These are phyloP conservation scores for Leuctra nigra DNA, from an alignment of 2,888 invertebrate species.

Conservation along the genomic window DNA sequence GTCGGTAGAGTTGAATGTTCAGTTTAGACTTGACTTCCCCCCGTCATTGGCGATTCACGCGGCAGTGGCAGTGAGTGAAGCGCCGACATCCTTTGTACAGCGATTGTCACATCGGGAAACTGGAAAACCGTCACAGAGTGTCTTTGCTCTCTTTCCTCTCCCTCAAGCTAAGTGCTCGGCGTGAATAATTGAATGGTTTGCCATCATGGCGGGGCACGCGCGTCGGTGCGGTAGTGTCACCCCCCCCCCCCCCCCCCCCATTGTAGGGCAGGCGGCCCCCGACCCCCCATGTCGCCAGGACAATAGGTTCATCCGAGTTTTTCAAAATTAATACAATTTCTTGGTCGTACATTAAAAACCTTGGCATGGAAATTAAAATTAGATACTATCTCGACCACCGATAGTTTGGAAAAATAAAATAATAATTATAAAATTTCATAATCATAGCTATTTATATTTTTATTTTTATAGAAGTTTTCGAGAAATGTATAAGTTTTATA, in stretches of 20 bases:
- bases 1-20: too few relatives aligned
- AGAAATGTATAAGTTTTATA: too few relatives aligned
- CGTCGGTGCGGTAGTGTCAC: not conserved
- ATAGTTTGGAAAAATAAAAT: too few relatives aligned
- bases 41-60: not conserved
- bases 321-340: too few relatives aligned
- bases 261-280: not conserved
- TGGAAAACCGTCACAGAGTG: constrained; percentile 1
- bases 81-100: constrained; percentile 2
- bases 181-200: constrained; percentile 10
- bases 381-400: too few relatives aligned
- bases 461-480: too few relatives aligned
- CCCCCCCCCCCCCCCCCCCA: not conserved
- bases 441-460: too few relatives aligned
- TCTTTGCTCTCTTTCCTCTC: constrained; percentile 4
- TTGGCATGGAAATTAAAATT: too few relatives aligned
- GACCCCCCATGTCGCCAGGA: not conserved
- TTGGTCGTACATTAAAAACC: too few relatives aligned
- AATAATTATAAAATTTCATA: too few relatives aligned
- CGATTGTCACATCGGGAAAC: not conserved
- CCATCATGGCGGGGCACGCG: constrained; percentile 7
- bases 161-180: constrained; percentile 9
- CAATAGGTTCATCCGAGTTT: too few relatives aligned
- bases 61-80: not conserved
- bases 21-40: not conserved